Conservation (phyloP, 2,888 invertebrate species). For the Chymomyza caudatula region DNA sequence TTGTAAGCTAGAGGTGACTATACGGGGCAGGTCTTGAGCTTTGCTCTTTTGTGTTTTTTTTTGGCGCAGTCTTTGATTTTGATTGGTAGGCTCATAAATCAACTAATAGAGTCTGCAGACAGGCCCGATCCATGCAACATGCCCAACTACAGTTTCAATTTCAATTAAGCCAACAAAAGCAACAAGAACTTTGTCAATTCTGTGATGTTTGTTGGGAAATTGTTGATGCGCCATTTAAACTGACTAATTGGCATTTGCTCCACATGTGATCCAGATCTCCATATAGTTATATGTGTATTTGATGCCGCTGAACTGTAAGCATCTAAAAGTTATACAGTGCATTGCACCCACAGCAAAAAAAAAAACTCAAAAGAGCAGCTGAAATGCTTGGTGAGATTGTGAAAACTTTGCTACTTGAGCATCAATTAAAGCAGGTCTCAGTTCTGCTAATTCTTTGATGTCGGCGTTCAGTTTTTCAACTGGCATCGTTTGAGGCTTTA, state of each 20-base stretch:
- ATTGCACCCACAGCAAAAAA: neutral
- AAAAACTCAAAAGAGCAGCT: neutral
- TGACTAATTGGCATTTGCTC: slow-evolving; percentile 56
- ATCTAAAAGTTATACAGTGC: neutral
- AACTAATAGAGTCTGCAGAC: slow-evolving; percentile 70
- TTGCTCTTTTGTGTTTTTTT: neutral
- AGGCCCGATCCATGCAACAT: neutral
- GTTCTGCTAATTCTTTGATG: neutral
- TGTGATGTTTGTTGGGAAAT: slow-evolving; percentile 28
- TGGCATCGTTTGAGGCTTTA: too few relatives aligned
- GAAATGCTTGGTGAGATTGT: neutral
- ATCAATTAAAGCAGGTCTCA: neutral
- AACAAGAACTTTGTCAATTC: neutral
- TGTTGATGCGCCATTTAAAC: slow-evolving; percentile 66
- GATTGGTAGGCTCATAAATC: slow-evolving; percentile 33
- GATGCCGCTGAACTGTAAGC: neutral
- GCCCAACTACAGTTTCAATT: slow-evolving; percentile 52
- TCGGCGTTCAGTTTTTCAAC: too few relatives aligned
- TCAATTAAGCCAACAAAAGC: slow-evolving; percentile 51
- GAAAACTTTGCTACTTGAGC: neutral
- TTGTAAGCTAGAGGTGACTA: slow-evolving; percentile 2
- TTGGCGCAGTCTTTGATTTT: neutral
- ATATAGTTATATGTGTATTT: too few relatives aligned
- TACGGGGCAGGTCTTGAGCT: neutral
- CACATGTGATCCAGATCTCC: slow-evolving; percentile 23